phyloP scores from a whole-genome alignment of 1,140 invertebrate genomes.

The Zophobas morio region DNA sequence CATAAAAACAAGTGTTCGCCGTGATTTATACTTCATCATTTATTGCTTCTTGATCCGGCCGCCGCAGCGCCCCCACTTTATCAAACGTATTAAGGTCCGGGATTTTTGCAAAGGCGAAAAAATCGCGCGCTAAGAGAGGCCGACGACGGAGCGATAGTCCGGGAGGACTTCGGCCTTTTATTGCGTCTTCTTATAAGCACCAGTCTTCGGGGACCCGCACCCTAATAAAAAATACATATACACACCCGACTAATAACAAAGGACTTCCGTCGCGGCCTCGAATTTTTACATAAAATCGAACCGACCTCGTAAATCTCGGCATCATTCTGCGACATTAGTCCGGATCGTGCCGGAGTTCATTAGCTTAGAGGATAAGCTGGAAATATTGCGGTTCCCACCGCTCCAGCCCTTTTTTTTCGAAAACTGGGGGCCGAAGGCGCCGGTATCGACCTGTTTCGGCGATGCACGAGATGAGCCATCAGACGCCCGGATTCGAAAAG shows the following conservation, averaged over 20 bases:
- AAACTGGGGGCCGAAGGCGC: background rate
- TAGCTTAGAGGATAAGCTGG: conserved; percentile 36
- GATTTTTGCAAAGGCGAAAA: conserved; percentile 20
- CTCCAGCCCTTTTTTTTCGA: background rate
- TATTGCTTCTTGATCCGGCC: conserved; percentile 46
- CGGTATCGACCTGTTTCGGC: background rate
- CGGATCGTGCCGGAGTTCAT: conserved; percentile 33
- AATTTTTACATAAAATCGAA: conserved; percentile 38
- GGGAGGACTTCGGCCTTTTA: conserved; percentile 16
- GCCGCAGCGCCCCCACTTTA: conserved; percentile 13
- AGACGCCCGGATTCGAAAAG: too few relatives aligned
- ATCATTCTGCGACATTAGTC: conserved; percentile 36
- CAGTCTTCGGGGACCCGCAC: conserved; percentile 3
- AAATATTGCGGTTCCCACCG: background rate
- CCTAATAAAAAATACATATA: conserved; percentile 30
- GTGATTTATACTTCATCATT: conserved; percentile 47
- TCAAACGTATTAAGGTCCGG: conserved; percentile 27
- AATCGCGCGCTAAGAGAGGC: conserved; percentile 10
- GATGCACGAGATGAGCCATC: too few relatives aligned
- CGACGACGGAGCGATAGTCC: background rate
- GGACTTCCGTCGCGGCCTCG: conserved; percentile 14
- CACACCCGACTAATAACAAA: conserved; percentile 40
- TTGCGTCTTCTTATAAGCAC: background rate
- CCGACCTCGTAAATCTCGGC: conserved; percentile 29
- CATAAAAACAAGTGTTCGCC: conserved; percentile 48